Evolutionary conservation across 2,888 invertebrate genomes (phyloP).

Genomic region (Drosophila leonis): DNA sequence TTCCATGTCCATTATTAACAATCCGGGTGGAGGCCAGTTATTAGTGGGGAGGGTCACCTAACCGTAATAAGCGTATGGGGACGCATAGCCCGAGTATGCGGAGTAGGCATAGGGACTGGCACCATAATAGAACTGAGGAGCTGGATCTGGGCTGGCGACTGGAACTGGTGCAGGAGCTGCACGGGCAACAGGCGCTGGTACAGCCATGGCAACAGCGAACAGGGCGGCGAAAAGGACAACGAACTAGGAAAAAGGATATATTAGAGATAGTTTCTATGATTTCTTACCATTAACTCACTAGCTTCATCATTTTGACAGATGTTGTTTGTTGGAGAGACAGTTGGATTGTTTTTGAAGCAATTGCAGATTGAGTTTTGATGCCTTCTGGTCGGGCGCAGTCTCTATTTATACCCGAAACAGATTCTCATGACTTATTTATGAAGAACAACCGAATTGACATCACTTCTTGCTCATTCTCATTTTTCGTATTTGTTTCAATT

Average conservation of each 20-base stretch:
- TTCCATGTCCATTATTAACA: slow-evolving; percentile 60
- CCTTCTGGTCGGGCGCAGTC: slow-evolving; percentile 20
- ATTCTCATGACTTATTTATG: slow-evolving; percentile 69
- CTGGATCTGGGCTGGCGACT: slow-evolving; percentile 72
- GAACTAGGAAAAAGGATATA: slow-evolving; percentile 53
- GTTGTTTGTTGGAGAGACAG: slow-evolving; percentile 24
- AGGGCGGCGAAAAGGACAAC: slow-evolving; percentile 78
- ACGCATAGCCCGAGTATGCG: slow-evolving; percentile 72
- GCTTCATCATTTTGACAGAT: slow-evolving; percentile 80
- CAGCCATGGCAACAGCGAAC: slow-evolving; percentile 77
- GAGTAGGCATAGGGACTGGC: slow-evolving; percentile 79
- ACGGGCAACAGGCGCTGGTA: slow-evolving; percentile 73
- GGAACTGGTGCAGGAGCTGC: slow-evolving; percentile 72
- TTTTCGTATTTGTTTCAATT: slow-evolving; percentile 44
- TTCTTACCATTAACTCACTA: slow-evolving; percentile 62
- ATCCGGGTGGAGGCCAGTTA: slow-evolving; percentile 40
- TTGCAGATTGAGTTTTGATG: slow-evolving; percentile 68
- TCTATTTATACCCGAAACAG: slow-evolving; percentile 67
- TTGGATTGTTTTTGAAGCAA: slow-evolving; percentile 54
- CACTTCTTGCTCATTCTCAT: slow-evolving; percentile 7
- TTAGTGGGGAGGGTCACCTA: slow-evolving; percentile 50
- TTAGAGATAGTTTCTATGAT: neutral
- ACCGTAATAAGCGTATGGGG: slow-evolving; percentile 83
- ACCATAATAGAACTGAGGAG: slow-evolving; percentile 79
- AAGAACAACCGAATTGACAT: slow-evolving; percentile 34